phyloP scores from a whole-genome alignment of 1,140 invertebrate genomes.

The Eriosoma lanigerum region DNA sequence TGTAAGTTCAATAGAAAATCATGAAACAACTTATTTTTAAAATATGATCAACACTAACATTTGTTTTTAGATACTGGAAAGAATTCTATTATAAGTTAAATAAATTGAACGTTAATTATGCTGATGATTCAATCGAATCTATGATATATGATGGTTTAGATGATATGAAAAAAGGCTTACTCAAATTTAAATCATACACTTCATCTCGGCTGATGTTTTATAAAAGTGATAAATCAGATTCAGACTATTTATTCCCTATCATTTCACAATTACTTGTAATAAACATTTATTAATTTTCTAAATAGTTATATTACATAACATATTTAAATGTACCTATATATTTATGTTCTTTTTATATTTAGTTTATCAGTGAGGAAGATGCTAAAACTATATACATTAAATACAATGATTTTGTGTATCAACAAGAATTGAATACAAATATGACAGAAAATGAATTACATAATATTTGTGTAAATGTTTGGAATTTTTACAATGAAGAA shows the following conservation, averaged over 20 bases:
- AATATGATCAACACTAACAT: neutral
- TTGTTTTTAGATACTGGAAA: constrained; percentile 19
- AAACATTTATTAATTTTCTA: neutral
- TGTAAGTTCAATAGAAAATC: neutral
- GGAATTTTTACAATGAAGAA: constrained; percentile 48
- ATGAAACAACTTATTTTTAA: neutral
- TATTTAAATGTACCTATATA: neutral
- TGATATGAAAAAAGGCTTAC: constrained; percentile 43
- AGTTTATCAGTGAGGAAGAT: constrained; percentile 33
- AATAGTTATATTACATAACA: no score
- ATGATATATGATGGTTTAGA: constrained; percentile 28
- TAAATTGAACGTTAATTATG: constrained; percentile 38
- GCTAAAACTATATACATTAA: constrained; percentile 26
- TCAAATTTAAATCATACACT: constrained; percentile 34
- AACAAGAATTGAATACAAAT: constrained; percentile 16
- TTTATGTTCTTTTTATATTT: neutral
- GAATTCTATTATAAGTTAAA: constrained; percentile 46
- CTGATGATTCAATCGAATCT: constrained; percentile 43
- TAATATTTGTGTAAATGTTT: constrained; percentile 37
- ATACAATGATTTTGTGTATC: constrained; percentile 14
- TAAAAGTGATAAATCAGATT: constrained; percentile 41
- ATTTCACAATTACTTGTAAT: constrained; percentile 47
- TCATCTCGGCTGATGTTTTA: constrained; percentile 31
- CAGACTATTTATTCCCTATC: constrained; percentile 32
- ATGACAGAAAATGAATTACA: constrained; percentile 38